These are phyloP conservation scores for Liparis tanakae DNA, from an alignment of 2,797 vertebrate genomes.

Conservation along the genomic window DNA sequence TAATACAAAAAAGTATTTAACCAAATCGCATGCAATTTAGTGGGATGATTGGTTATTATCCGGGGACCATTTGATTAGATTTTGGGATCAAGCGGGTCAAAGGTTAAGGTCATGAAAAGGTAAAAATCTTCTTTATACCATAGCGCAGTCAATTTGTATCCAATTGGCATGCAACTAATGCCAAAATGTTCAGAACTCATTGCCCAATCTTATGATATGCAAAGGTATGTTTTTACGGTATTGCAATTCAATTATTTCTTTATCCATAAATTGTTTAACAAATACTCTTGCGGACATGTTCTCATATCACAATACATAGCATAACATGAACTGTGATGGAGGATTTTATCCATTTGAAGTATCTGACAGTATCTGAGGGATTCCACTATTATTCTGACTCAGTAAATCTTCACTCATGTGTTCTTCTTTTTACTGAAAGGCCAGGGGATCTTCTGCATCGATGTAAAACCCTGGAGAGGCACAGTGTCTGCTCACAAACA, in stretches of 20 bases:
- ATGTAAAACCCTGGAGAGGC: conserved; percentile 81
- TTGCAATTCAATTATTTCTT: neutral
- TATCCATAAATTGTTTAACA: neutral
- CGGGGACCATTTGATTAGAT: too few relatives aligned
- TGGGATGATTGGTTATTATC: too few relatives aligned
- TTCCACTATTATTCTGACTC: neutral
- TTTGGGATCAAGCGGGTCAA: too few relatives aligned
- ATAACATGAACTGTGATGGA: neutral
- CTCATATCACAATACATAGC: neutral
- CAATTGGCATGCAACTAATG: too few relatives aligned
- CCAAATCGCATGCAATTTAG: too few relatives aligned
- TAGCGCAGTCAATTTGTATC: too few relatives aligned
- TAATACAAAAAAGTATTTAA: too few relatives aligned
- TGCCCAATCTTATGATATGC: too few relatives aligned
- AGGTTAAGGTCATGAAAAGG: too few relatives aligned
- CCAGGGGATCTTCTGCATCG: conserved; percentile 82
- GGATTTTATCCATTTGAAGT: conserved; percentile 1
- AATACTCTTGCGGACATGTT: neutral
- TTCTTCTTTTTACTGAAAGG: conserved; percentile 57
- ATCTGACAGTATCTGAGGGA: neutral
- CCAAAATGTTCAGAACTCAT: too few relatives aligned
- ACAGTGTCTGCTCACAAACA: conserved; percentile 61
- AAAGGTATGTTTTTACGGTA: neutral
- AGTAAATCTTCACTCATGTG: neutral
- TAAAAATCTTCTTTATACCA: too few relatives aligned